Evolutionary conservation across 30 jellyfish, hydroid and myxozoan species (phyloP).

Genomic region (Pelagia noctiluca): DNA sequence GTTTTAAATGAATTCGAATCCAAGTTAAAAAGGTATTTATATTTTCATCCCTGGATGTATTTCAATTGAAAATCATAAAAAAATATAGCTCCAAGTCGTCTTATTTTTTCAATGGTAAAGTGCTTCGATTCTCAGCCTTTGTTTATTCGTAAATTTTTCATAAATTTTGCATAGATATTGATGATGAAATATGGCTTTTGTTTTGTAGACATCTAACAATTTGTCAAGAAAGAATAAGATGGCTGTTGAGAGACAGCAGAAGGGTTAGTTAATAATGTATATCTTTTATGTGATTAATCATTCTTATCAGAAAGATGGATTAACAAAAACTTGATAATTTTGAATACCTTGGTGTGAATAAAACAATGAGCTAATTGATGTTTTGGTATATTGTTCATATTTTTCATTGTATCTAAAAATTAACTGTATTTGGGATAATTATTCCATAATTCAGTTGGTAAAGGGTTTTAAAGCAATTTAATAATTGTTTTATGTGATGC

Average conservation of each 20-base stretch:
- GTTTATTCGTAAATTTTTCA: background rate
- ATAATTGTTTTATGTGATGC: too few species aligned
- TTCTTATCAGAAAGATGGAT: too few species aligned
- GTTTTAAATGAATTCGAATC: conserved; percentile 61
- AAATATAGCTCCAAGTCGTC: too few species aligned
- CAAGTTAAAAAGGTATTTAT: conserved; percentile 27
- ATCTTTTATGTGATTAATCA: too few species aligned
- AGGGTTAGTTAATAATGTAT: conserved; percentile 45
- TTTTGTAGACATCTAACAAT: conserved; percentile 53
- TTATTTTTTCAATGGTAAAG: background rate
- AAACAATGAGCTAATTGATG: too few species aligned
- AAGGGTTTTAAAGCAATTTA: too few species aligned
- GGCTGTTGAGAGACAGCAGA: conserved; percentile 83
- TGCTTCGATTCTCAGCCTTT: background rate
- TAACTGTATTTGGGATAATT: background rate
- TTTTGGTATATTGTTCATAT: background rate
- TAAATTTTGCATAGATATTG: background rate
- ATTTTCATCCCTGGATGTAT: background rate
- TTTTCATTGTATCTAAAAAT: background rate
- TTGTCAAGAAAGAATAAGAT: conserved; percentile 76
- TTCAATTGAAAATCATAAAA: background rate
- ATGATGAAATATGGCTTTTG: background rate
- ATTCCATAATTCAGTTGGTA: too few species aligned
- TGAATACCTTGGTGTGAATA: too few species aligned
- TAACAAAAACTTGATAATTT: too few species aligned